A percentile compares a stretch with the other conserved stretches of the same genome.
These are phyloP conservation scores for Eudyptes chrysolophus DNA, from an alignment of 2,113 vertebrate genomes.

Conservation along the genomic window DNA sequence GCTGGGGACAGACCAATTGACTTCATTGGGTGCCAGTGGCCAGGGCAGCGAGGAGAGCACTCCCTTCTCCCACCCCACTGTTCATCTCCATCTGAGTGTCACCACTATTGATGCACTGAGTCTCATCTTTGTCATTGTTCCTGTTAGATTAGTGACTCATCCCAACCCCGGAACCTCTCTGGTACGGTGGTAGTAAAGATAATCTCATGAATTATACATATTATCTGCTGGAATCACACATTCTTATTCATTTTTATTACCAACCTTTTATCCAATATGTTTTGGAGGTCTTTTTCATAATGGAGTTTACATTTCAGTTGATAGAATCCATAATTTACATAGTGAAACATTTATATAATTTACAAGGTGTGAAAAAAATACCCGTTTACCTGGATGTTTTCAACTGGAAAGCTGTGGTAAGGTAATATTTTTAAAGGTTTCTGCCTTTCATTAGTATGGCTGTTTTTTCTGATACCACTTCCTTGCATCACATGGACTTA, in stretches of 20 bases:
- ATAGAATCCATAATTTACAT: background rate
- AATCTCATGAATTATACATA: background rate
- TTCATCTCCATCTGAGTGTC: background rate
- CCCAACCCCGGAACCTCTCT: background rate
- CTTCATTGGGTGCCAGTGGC: background rate
- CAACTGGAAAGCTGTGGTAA: background rate
- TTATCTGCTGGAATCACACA: background rate
- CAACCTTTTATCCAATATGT: background rate
- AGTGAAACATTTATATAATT: background rate
- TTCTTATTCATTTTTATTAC: background rate
- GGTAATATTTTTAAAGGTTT: background rate
- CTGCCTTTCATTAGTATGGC: background rate
- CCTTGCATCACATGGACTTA: background rate
- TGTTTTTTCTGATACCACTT: background rate
- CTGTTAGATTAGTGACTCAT: background rate
- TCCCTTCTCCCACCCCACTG: background rate
- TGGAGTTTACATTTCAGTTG: background rate
- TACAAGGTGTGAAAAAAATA: background rate
- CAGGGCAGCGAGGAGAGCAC: background rate
- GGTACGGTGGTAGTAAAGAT: background rate
- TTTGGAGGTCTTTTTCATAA: background rate
- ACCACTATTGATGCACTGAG: too few relatives aligned
- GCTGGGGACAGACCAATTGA: fast-evolving
- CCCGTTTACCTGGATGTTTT: background rate
- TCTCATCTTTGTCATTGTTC: background rate